phyloP scores from a whole-genome alignment of 2,797 vertebrate species.

The Sus cebifrons region DNA sequence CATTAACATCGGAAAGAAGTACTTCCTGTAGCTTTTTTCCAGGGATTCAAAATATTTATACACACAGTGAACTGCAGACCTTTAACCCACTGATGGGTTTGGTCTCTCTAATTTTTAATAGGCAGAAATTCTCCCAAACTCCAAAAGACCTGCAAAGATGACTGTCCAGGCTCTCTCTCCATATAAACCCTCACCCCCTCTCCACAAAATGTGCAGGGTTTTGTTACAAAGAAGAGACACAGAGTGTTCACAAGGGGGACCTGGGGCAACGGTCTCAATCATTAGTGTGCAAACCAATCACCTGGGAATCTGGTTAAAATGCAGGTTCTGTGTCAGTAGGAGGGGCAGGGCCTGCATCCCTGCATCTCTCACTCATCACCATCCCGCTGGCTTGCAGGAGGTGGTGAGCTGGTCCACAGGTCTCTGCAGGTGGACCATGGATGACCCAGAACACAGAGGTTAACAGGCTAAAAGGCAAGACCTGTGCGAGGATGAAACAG shows the following conservation, averaged over 20 bases:
- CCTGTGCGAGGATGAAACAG: fast-evolving
- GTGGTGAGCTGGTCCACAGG: fast-evolving
- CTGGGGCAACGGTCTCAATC: background rate
- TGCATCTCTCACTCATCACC: background rate
- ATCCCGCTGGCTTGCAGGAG: background rate
- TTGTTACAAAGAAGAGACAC: background rate
- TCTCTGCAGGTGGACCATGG: fast-evolving
- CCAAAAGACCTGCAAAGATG: background rate
- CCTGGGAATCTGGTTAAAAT: background rate
- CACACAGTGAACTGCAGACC: background rate
- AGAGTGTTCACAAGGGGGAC: no score
- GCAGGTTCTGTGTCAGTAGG: background rate
- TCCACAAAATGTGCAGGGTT: background rate
- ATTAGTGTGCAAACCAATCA: background rate
- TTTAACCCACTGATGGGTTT: background rate
- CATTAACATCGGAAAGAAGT: background rate
- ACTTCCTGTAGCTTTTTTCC: background rate
- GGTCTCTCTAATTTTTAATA: background rate
- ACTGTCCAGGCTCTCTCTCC: background rate
- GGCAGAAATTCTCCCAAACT: background rate
- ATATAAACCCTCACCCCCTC: fast-evolving
- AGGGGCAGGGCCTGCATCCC: no score
- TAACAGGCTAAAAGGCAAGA: no score
- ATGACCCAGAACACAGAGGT: no score
- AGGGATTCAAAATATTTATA: background rate